Percentiles rank a stretch among this genome's conserved stretches.
These are phyloP conservation scores for Tigriopus californicus DNA, from an alignment of 2,888 invertebrate genomes.

Conservation along the genomic window DNA sequence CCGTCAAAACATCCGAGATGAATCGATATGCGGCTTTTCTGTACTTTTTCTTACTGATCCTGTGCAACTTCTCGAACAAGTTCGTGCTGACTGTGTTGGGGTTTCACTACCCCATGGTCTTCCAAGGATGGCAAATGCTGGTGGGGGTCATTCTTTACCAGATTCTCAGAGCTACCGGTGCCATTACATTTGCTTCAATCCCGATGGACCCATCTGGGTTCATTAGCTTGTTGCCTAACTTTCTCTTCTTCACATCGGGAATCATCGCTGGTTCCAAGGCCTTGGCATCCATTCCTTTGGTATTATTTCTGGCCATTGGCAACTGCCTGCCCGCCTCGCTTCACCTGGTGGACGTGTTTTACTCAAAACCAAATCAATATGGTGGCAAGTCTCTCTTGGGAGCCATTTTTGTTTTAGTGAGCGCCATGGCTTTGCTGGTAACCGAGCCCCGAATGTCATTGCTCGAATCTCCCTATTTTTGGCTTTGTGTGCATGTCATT, in stretches of 20 bases:
- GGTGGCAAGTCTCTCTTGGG: slow-evolving; percentile 19
- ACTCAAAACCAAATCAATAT: slow-evolving; percentile 17
- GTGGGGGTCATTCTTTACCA: slow-evolving; percentile 22
- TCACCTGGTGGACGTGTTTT: slow-evolving; percentile 20
- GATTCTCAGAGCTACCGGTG: slow-evolving; percentile 17
- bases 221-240: slow-evolving; percentile 22
- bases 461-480: slow-evolving; percentile 22
- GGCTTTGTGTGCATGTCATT: slow-evolving; percentile 22
- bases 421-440: slow-evolving; percentile 18
- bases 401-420: slow-evolving; percentile 20
- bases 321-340: slow-evolving; percentile 21
- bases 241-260: slow-evolving; percentile 22
- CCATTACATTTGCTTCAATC: slow-evolving; percentile 20
- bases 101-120: slow-evolving; percentile 25
- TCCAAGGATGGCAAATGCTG: slow-evolving; percentile 25
- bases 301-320: slow-evolving; percentile 22
- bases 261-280: slow-evolving; percentile 24
- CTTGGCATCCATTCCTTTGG: slow-evolving; percentile 22
- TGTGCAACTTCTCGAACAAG: slow-evolving; percentile 18
- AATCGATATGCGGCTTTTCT: neutral
- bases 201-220: slow-evolving; percentile 21
- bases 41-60: neutral
- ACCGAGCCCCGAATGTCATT: slow-evolving; percentile 17
- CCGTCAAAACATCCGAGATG: neutral
- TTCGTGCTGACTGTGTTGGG: slow-evolving; percentile 24